Evolutionary conservation across 2,888 invertebrate species (phyloP).

Genomic region (Eilema depressum): DNA sequence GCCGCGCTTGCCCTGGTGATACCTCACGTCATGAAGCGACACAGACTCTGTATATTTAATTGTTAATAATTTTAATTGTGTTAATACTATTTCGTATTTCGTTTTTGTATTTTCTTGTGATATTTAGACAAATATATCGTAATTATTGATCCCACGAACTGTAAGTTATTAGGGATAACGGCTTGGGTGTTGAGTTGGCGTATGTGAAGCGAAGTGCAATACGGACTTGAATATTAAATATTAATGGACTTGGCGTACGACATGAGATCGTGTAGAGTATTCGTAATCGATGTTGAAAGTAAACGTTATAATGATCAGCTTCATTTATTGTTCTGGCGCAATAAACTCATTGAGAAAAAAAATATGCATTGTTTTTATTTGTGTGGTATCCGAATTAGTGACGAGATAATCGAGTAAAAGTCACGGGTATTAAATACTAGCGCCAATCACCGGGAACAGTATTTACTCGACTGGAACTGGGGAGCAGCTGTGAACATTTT

Average conservation of each 20-base stretch:
- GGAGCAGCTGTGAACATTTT: constrained; percentile 53
- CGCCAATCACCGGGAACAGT: constrained; percentile 54
- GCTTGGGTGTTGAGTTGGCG: constrained; percentile 77
- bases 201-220: constrained; percentile 83
- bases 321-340: constrained; percentile 87
- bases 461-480: constrained; percentile 61
- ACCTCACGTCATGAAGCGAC: constrained; percentile 69
- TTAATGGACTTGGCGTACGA: constrained; percentile 78
- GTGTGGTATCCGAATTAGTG: constrained; percentile 63
- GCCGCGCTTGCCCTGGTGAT: constrained; percentile 79
- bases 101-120: constrained; percentile 87
- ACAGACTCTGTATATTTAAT: constrained; percentile 82
- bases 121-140: constrained; percentile 86
- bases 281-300: constrained; percentile 87
- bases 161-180: constrained; percentile 83
- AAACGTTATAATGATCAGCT: constrained; percentile 86
- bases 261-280: constrained; percentile 82
- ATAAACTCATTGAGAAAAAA: constrained; percentile 84
- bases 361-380: constrained; percentile 79
- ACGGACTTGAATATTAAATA: constrained; percentile 81
- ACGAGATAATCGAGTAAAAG: constrained; percentile 55
- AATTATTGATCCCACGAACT: constrained; percentile 84
- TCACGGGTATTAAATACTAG: constrained; percentile 64
- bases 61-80: constrained; percentile 86
- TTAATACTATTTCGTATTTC: constrained; percentile 86